Evolutionary conservation across 30 jellyfish, hydroid and myxozoan species (phyloP), one percentile per base, ranked within the genome.

Genomic region (Clytia hemisphaerica): DNA sequence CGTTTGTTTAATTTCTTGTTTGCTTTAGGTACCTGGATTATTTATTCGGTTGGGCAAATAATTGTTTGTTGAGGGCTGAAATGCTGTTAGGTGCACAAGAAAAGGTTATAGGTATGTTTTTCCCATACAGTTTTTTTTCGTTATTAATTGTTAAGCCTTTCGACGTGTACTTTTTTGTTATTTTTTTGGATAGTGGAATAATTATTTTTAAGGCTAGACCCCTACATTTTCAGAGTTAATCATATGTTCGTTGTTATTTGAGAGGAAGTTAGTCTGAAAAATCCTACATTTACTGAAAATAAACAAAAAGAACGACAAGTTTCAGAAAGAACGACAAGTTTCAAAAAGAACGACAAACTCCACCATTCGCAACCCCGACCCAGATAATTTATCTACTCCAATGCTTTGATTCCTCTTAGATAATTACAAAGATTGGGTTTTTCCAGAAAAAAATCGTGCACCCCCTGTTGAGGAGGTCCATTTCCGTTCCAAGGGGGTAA

Each of bases 41-140:
- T 42, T 55, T 85, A 50, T 66, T 85, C 6, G 91, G 94, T 30
- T 85, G 96, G 96, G 92, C 94, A 35, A 85, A 78, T 58, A 85
- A 77, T 45, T 85, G 96, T 66, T 61, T 85, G 34, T 79, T 80
- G 21, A 40, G 96, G 32, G 96, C 96, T 26, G 96, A 85, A 45
- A 55, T 79, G 49, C 85, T 85, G 0, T 79, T 85, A 12, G 53
- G 63, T 36, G 69, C 57, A 32, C 96, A 85, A 72, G 96, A 85
- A 76, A 93, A 85, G 76, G 45, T 61, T 37, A 58, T 85, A 26
- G 96, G 92, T 29, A 63, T 57, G 85, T 58, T 19, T 18, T 26
- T 53, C n/a, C n/a, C n/a, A n/a, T n/a, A 21, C 16, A 9, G 10
- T 40, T 10, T 40, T n/a, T 9, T n/a, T 40, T 40, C 15, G 53